Evolutionary conservation across 2,113 vertebrate species (phyloP).

Genomic region (Desmodus rotundus): DNA sequence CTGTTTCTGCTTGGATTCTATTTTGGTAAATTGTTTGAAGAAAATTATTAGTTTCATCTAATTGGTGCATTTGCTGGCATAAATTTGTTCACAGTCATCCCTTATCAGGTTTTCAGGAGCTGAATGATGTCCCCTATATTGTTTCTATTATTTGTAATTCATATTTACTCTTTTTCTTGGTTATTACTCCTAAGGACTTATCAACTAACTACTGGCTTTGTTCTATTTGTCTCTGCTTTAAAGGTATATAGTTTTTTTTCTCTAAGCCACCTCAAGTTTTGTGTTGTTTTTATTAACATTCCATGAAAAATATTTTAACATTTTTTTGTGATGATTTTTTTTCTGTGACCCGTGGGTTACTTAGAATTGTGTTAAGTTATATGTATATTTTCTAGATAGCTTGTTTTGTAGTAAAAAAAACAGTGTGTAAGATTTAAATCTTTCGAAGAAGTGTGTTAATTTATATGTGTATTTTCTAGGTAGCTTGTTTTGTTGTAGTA

Average conservation of each 20-base stretch:
- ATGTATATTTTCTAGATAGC: background rate
- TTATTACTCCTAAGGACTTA: background rate
- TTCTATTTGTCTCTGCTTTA: background rate
- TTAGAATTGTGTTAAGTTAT: background rate
- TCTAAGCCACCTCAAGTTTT: background rate
- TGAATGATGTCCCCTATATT: background rate
- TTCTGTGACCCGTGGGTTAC: background rate
- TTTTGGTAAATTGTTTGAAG: slow-evolving; percentile 8
- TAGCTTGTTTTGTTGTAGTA: background rate
- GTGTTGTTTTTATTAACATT: background rate
- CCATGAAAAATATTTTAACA: background rate
- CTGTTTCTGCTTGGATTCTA: background rate
- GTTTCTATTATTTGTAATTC: background rate
- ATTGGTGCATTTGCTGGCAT: background rate
- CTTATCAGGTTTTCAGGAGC: background rate
- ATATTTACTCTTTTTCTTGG: background rate
- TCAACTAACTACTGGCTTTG: background rate
- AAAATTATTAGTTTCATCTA: background rate
- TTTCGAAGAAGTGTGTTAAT: background rate
- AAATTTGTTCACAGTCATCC: background rate
- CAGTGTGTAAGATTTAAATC: background rate
- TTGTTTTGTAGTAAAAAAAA: background rate
- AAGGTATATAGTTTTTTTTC: background rate
- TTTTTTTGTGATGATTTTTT: background rate
- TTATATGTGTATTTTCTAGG: background rate